phyloP scores from a whole-genome alignment of 2,888 invertebrate species.

The Cerceris rybyensis region DNA sequence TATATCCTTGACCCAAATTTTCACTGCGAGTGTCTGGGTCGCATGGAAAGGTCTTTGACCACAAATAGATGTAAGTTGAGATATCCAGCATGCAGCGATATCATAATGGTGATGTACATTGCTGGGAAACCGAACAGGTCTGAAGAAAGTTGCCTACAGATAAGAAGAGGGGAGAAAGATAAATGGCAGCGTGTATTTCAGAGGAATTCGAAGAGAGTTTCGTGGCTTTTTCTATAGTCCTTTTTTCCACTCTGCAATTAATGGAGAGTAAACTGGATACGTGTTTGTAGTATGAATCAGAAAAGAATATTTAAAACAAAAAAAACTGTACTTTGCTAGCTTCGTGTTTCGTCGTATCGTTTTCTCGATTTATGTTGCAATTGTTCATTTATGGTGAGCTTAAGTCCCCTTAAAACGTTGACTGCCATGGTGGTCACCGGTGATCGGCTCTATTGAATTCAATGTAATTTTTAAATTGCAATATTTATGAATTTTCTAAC shows the following conservation, averaged over 20 bases:
- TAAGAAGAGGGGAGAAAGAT: slow-evolving; percentile 40
- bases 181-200: slow-evolving; percentile 35
- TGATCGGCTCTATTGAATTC: too few relatives aligned
- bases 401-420: too few relatives aligned
- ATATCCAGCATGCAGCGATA: not conserved
- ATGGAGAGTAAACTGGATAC: too few relatives aligned
- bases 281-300: too few relatives aligned
- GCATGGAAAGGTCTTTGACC: slow-evolving; percentile 38
- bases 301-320: too few relatives aligned
- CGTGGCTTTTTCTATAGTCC: slow-evolving; percentile 42
- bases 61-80: slow-evolving; percentile 9
- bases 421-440: too few relatives aligned
- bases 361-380: too few relatives aligned
- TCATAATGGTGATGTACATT: slow-evolving; percentile 20
- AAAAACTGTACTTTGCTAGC: too few relatives aligned
- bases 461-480: too few relatives aligned
- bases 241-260: slow-evolving; percentile 2
- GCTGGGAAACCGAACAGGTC: slow-evolving; percentile 51
- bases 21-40: not conserved
- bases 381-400: too few relatives aligned
- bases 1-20: slow-evolving; percentile 39
- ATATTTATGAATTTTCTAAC: too few relatives aligned
- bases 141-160: slow-evolving; percentile 66
- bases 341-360: too few relatives aligned
- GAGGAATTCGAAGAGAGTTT: slow-evolving; percentile 58